Conservation (phyloP, 2,888 invertebrate species). For the Temnothorax unifasciatus region DNA sequence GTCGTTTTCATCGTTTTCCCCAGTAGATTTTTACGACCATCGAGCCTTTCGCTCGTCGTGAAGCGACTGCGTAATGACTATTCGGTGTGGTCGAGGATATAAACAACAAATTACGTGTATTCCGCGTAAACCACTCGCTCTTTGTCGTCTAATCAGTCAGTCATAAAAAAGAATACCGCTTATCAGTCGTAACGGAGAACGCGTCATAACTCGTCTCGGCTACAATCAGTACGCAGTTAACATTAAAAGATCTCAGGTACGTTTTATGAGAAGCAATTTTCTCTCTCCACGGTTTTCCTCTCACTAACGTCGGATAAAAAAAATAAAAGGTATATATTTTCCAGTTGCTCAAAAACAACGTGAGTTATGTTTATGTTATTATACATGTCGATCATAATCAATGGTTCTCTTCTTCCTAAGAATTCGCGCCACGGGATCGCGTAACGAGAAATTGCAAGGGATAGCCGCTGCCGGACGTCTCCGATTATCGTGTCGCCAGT, state of each 20-base stretch:
- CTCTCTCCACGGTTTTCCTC: not conserved
- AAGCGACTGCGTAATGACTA: slow-evolving; percentile 25
- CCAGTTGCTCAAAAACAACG: not conserved
- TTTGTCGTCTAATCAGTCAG: slow-evolving; percentile 46
- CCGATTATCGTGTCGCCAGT: slow-evolving; percentile 47
- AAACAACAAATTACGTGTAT: slow-evolving; percentile 35
- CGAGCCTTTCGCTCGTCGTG: slow-evolving; percentile 11
- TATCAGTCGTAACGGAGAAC: slow-evolving; percentile 8
- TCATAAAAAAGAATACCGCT: slow-evolving; percentile 29
- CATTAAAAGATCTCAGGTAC: slow-evolving; percentile 2
- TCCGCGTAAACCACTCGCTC: slow-evolving; percentile 22
- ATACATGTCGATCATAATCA: slow-evolving; percentile 7
- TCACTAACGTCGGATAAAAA: not conserved
- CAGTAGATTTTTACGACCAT: slow-evolving; percentile 48
- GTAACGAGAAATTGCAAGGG: slow-evolving; percentile 39
- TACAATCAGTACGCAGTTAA: not conserved
- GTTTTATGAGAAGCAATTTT: slow-evolving; percentile 10
- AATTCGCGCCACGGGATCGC: not conserved
- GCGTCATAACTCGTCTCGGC: slow-evolving; percentile 3
- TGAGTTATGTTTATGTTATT: not conserved
- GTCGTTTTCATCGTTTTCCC: slow-evolving; percentile 41
- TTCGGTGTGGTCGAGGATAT: not conserved
- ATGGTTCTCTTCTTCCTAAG: not conserved
- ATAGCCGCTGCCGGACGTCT: slow-evolving; percentile 24
- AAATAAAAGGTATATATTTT: not conserved